phyloP scores from a whole-genome alignment of 2,797 vertebrate species.

The Poecilia gillii region DNA sequence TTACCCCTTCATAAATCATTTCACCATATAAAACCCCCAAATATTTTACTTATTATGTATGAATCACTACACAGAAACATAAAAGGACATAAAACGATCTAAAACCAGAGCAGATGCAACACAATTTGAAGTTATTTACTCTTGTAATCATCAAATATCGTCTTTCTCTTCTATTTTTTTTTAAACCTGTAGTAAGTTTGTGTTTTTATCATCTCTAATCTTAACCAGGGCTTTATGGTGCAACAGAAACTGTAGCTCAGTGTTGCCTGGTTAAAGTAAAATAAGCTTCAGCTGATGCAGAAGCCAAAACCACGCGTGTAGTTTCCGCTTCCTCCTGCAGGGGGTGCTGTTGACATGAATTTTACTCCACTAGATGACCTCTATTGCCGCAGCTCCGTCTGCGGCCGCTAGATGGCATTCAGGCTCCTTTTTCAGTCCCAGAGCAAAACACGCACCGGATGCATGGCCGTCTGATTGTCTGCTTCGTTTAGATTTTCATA shows the following conservation, averaged over 20 bases:
- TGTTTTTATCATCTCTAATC: neutral
- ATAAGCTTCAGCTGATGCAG: neutral
- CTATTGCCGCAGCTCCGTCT: constrained; percentile 44
- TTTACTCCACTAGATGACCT: constrained; percentile 32
- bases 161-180: too few relatives aligned
- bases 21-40: too few relatives aligned
- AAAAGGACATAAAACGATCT: too few relatives aligned
- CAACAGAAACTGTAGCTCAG: neutral
- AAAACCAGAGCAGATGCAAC: too few relatives aligned
- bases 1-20: too few relatives aligned
- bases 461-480: constrained; percentile 9
- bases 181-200: too few relatives aligned
- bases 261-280: neutral
- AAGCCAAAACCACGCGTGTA: neutral
- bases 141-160: too few relatives aligned
- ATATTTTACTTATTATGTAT: too few relatives aligned
- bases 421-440: constrained; percentile 60
- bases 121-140: too few relatives aligned
- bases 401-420: constrained; percentile 75
- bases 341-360: constrained; percentile 66
- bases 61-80: too few relatives aligned
- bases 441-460: neutral
- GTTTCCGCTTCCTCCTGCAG: constrained; percentile 47
- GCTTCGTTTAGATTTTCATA: constrained; percentile 29
- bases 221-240: neutral